Evolutionary conservation across 2,888 invertebrate species (phyloP).

Genomic region (Drosophila cognata): DNA sequence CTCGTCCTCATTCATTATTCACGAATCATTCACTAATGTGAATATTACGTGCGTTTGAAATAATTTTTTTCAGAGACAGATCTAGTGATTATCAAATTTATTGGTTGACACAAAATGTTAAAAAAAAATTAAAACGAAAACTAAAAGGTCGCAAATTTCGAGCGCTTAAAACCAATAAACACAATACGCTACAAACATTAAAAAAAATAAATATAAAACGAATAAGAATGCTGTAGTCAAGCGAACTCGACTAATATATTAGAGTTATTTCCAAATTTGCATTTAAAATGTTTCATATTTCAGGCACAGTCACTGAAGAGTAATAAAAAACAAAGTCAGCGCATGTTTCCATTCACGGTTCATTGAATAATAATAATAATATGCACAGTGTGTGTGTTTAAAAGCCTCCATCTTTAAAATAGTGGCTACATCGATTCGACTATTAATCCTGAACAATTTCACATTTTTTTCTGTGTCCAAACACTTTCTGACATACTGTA

Average conservation of each 20-base stretch:
- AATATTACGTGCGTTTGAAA: slow-evolving; percentile 28
- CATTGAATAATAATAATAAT: not conserved
- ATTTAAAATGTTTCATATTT: too few relatives aligned
- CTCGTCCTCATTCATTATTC: slow-evolving; percentile 20
- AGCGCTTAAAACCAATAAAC: slow-evolving; percentile 1
- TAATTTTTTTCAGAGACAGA: slow-evolving; percentile 18
- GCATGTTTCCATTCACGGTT: not conserved
- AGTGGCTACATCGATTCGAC: not conserved
- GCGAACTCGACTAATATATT: not conserved
- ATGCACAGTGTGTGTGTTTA: not conserved
- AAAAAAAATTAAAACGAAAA: not conserved
- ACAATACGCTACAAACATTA: not conserved
- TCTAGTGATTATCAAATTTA: slow-evolving; percentile 72
- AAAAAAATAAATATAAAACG: not conserved
- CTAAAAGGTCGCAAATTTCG: not conserved
- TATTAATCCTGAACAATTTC: not conserved
- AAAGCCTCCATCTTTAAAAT: not conserved
- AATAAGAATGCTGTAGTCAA: not conserved
- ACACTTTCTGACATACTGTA: too few relatives aligned
- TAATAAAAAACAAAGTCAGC: not conserved
- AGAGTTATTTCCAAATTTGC: not conserved
- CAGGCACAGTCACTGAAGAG: too few relatives aligned
- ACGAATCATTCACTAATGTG: slow-evolving; percentile 20
- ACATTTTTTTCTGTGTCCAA: too few relatives aligned
- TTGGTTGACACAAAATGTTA: slow-evolving; percentile 44